These are phyloP conservation scores for Macroramphosus scolopax DNA, from an alignment of 2,797 vertebrate species.

Conservation along the genomic window DNA sequence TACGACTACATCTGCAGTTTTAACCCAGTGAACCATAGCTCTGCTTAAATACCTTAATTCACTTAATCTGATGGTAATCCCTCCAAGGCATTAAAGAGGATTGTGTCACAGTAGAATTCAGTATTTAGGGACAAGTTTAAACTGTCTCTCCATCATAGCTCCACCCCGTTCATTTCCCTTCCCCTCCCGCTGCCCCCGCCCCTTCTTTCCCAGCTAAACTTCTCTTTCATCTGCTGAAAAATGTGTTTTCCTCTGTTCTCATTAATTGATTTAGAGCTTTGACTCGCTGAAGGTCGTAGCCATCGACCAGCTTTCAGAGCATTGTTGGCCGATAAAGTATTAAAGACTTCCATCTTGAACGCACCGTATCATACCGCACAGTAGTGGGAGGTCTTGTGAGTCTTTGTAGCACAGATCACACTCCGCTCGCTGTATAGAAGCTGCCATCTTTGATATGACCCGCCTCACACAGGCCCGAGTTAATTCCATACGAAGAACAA, in stretches of 20 bases:
- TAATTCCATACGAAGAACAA: slow-evolving; percentile 49
- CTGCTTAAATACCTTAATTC: slow-evolving; percentile 75
- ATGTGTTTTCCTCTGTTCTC: slow-evolving; percentile 35
- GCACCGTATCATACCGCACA: slow-evolving; percentile 27
- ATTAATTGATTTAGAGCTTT: slow-evolving; percentile 47
- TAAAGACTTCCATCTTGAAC: slow-evolving; percentile 51
- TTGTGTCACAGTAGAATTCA: slow-evolving; percentile 68
- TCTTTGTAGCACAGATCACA: slow-evolving; percentile 44
- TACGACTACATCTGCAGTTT: slow-evolving; percentile 60
- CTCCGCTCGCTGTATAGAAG: slow-evolving; percentile 40
- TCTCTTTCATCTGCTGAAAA: slow-evolving; percentile 55
- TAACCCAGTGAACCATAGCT: slow-evolving; percentile 68
- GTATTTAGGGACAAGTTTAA: slow-evolving; percentile 67
- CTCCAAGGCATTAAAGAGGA: slow-evolving; percentile 63
- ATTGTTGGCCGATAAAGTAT: slow-evolving; percentile 46
- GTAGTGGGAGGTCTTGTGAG: slow-evolving; percentile 45
- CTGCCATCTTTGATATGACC: slow-evolving; percentile 45
- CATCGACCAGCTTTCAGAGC: slow-evolving; percentile 37
- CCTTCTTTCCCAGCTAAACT: slow-evolving; percentile 1
- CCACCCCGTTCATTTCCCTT: slow-evolving; percentile 18
- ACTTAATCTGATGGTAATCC: slow-evolving; percentile 77
- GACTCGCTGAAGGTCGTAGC: slow-evolving; percentile 28
- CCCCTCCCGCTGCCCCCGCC: not conserved
- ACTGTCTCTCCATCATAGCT: slow-evolving; percentile 42
- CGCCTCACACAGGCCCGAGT: slow-evolving; percentile 34